Base-by-base conservation (phyloP, 1,140 invertebrate species). In the Ceratina japonica region DNA sequence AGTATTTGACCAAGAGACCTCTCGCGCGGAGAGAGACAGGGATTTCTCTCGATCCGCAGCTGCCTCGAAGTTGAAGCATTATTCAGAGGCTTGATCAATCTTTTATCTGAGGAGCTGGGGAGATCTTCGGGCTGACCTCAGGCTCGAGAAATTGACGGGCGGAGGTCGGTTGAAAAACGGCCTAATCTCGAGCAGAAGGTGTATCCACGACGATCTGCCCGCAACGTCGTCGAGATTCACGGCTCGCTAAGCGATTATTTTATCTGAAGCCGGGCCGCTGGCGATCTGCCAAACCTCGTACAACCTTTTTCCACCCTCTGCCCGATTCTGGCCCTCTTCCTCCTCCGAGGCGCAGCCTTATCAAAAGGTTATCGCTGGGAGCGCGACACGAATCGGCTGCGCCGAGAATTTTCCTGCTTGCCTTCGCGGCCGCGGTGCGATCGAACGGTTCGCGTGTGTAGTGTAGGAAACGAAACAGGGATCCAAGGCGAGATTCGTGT, bases 181-280 rank as follows among this genome's bases (percentile, higher is more conserved):
- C 31, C 75, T 78, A 78, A 78, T 78, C 75, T 78, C 59, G 12
- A 64, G 58, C 13, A 54, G 68, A 63, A 49, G 75, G 20, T 51
- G 64, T 64, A 72, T 72, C 75, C 75, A 7, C 49, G 49, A 72
- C 20, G 75, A 78, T 78, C 75, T 72, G 44, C 66, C 65, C 65
- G 72, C 56, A 73, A 61, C 69, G 20, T 75, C 52, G 52, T 51
- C 31, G 44, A 80, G 78, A 83, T 86, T 84, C 83, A 70, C 77
- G 83, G 76, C 66, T 81, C 82, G 86, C 86, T 89, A 88, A 90
- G 87, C 90, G 90, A 91, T 91, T 91, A 91, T 91, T 90, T 91
- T 90, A 91, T 91, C 90, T 77, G 51, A 56, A 63, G 62, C 69
- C 71, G 90, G 90, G 51, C 62, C 63, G 59, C 69, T 71, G 90